A percentile compares a stretch with the other conserved stretches of the same genome.
Evolutionary conservation across 2,888 invertebrate species (phyloP).

Genomic region (Spialia ferax): DNA sequence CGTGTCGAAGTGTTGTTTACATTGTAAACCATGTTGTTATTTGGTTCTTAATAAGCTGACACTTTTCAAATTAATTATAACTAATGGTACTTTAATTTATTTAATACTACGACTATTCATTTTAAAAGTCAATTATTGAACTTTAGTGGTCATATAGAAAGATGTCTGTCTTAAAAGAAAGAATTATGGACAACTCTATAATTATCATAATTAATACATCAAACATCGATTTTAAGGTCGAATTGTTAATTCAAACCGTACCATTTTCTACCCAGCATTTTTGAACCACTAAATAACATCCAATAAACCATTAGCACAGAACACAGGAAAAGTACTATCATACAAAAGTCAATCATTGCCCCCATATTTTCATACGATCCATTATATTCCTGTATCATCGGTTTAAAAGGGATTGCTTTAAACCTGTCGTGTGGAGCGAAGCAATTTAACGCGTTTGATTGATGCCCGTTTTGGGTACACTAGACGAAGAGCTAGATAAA

Average conservation of each 20-base stretch:
- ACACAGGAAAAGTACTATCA: conserved; percentile 18
- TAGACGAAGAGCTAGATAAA: conserved; percentile 8
- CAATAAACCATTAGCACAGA: neutral
- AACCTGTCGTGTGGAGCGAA: conserved; percentile 60
- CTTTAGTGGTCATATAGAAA: too few relatives aligned
- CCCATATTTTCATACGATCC: conserved; percentile 45
- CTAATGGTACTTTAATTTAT: too few relatives aligned
- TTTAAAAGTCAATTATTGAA: too few relatives aligned
- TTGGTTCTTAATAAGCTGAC: neutral
- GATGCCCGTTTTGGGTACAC: conserved; percentile 64
- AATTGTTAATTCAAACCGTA: too few relatives aligned
- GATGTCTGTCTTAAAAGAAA: too few relatives aligned
- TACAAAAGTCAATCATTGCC: conserved; percentile 54
- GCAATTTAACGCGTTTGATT: conserved; percentile 72
- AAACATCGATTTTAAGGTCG: too few relatives aligned
- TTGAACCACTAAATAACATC: neutral
- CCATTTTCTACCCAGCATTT: too few relatives aligned
- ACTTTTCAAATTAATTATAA: too few relatives aligned
- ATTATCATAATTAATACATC: too few relatives aligned
- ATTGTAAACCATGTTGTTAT: neutral
- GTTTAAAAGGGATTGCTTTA: conserved; percentile 58
- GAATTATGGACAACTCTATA: too few relatives aligned
- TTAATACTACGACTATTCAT: too few relatives aligned
- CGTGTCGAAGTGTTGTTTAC: neutral
- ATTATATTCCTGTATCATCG: conserved; percentile 50